Evolutionary conservation across 2,888 invertebrate genomes (phyloP).

Genomic region (Cynaeus angustus): DNA sequence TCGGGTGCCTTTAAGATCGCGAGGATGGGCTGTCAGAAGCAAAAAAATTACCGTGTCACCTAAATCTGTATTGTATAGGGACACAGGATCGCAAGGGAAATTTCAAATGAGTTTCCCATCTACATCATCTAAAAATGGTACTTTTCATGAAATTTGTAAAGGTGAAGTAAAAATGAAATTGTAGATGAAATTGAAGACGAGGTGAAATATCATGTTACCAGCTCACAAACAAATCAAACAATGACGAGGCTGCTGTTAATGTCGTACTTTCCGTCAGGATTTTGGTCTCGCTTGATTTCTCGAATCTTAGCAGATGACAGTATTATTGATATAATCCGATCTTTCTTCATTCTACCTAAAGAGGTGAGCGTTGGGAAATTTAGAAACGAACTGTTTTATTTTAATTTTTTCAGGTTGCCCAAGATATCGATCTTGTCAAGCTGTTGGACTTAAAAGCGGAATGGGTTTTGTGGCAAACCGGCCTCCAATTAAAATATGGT

Average conservation of each 20-base stretch:
- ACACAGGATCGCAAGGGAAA: constrained; percentile 63
- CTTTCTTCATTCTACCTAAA: constrained; percentile 82
- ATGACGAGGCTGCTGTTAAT: constrained; percentile 88
- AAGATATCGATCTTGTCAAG: constrained; percentile 76
- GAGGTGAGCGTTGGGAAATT: constrained; percentile 72
- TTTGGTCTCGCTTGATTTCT: constrained; percentile 96
- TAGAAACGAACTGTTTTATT: background rate
- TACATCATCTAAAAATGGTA: constrained; percentile 53
- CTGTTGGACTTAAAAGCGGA: constrained; percentile 83
- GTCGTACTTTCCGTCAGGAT: constrained; percentile 98
- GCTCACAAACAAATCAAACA: constrained; percentile 75
- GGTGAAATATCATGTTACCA: constrained; percentile 64
- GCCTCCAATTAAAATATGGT: constrained; percentile 89
- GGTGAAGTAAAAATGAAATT: background rate
- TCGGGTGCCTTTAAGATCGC: constrained; percentile 77
- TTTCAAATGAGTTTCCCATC: constrained; percentile 68
- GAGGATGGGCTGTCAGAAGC: constrained; percentile 79
- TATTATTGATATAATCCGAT: constrained; percentile 84
- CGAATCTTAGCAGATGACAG: constrained; percentile 93
- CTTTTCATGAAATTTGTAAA: constrained; percentile 24
- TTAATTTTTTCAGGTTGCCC: constrained; percentile 71
- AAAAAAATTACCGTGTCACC: constrained; percentile 75
- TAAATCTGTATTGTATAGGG: constrained; percentile 69
- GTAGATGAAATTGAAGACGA: constrained; percentile 59
- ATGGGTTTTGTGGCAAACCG: constrained; percentile 96